These are phyloP conservation scores for Enteromius radiatus DNA, from an alignment of 2,797 vertebrate genomes.

Conservation along the genomic window DNA sequence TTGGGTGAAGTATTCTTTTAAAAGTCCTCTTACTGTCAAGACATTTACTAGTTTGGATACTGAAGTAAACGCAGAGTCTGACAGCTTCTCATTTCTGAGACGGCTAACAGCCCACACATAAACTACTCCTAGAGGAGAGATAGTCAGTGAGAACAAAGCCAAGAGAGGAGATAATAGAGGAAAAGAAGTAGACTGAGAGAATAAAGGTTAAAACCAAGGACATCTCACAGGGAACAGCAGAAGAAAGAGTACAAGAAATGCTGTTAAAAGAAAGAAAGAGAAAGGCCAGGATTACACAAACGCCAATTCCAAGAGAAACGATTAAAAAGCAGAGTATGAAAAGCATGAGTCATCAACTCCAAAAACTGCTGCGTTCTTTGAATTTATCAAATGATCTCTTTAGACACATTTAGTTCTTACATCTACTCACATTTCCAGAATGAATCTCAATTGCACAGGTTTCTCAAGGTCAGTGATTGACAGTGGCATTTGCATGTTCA, in stretches of 20 bases:
- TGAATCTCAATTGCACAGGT: background rate
- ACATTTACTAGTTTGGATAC: conserved; percentile 37
- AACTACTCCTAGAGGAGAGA: conserved; percentile 38
- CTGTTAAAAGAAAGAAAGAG: conserved; percentile 19
- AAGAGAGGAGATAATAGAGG: conserved; percentile 44
- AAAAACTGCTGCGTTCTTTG: background rate
- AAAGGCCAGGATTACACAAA: conserved; percentile 16
- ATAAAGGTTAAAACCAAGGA: conserved; percentile 56
- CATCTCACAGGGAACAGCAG: conserved; percentile 38
- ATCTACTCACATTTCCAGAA: background rate
- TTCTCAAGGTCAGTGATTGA: background rate
- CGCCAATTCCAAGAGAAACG: background rate
- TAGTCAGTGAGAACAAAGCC: conserved; percentile 4
- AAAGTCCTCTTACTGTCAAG: conserved; percentile 26
- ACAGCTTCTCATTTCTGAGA: conserved; percentile 45
- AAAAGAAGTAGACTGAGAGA: conserved; percentile 52
- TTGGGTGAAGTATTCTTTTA: conserved; percentile 22
- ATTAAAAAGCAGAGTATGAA: conserved; percentile 7
- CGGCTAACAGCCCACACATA: conserved; percentile 37
- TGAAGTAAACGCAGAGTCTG: conserved; percentile 6
- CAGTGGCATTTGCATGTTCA: background rate
- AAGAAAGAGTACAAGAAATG: conserved; percentile 47
- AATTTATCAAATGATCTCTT: background rate
- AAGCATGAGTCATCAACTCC: conserved; percentile 17
- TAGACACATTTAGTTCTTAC: background rate